Evolutionary conservation across 2,797 vertebrate species (phyloP).

Genomic region (Dipus sagitta): DNA sequence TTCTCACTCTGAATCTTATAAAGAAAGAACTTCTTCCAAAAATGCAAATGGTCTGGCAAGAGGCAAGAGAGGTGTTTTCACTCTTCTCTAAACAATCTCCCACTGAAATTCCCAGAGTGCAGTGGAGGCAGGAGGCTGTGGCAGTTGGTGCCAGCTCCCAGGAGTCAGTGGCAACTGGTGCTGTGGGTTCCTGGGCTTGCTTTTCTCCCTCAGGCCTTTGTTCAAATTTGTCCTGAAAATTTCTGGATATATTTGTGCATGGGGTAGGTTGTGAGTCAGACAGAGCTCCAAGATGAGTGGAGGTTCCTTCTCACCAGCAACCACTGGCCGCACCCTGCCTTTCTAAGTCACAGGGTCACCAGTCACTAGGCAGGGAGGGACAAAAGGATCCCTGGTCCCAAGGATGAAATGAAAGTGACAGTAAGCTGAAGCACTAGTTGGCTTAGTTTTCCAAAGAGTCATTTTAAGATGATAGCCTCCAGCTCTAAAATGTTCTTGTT

Average conservation of each 20-base stretch:
- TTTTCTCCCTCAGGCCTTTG: background rate
- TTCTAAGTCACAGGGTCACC: background rate
- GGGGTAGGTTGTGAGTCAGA: no score
- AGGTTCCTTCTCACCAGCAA: no score
- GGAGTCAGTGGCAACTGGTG: accelerated
- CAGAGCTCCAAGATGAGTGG: background rate
- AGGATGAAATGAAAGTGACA: background rate
- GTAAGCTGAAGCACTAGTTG: accelerated
- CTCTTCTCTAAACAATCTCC: slow-evolving; percentile 68
- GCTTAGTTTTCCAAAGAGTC: background rate
- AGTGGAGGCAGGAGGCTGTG: accelerated
- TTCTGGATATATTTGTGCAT: background rate
- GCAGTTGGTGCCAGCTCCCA: background rate
- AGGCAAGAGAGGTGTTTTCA: slow-evolving; percentile 77
- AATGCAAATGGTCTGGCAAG: slow-evolving; percentile 85
- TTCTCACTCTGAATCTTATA: slow-evolving; percentile 83
- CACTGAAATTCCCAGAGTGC: slow-evolving; percentile 32
- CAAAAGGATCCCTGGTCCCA: background rate
- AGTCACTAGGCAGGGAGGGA: background rate
- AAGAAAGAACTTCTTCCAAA: slow-evolving; percentile 85
- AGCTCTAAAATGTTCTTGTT: background rate
- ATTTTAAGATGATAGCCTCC: background rate
- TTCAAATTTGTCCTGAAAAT: background rate
- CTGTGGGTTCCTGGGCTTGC: background rate
- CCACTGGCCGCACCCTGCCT: accelerated